Conservation (phyloP, 2,888 invertebrate species). For the Agrochola circellaris region DNA sequence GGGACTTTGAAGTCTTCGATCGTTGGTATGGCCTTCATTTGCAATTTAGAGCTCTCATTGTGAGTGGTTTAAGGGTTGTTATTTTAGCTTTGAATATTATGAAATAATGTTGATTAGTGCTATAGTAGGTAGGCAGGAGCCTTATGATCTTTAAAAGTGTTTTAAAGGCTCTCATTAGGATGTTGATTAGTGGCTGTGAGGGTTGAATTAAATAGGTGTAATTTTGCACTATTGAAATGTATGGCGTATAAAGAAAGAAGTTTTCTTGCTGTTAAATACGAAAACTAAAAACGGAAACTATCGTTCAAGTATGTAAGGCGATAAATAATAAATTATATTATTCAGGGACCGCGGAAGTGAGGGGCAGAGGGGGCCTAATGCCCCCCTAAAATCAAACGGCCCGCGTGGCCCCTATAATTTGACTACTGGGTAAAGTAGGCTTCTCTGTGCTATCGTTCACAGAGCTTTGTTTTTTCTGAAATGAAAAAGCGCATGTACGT, state of each 20-base stretch:
- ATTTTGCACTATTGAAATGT: constrained; percentile 1
- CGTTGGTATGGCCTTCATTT: background rate
- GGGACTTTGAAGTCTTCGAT: background rate
- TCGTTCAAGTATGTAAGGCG: too few species aligned
- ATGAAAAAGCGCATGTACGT: too few species aligned
- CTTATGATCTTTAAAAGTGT: background rate
- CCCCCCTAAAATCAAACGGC: too few species aligned
- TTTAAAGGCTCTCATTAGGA: background rate
- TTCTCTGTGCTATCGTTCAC: too few species aligned
- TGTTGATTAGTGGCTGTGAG: constrained; percentile 27
- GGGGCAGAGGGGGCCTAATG: too few species aligned
- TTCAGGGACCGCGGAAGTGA: too few species aligned
- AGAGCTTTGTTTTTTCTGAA: too few species aligned
- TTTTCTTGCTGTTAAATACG: background rate
- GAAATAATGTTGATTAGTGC: constrained; percentile 18
- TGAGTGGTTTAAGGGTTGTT: constrained; percentile 24
- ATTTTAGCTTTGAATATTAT: constrained; percentile 18
- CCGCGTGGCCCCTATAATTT: too few species aligned
- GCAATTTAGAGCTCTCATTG: background rate
- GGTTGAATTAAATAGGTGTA: constrained; percentile 5
- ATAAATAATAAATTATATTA: background rate
- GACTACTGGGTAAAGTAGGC: too few species aligned
- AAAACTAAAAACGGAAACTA: background rate
- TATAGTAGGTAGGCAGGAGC: background rate
- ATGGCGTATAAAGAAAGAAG: background rate